Base-by-base conservation (phyloP, 1,140 invertebrate species). In the Riptortus pedestris region DNA sequence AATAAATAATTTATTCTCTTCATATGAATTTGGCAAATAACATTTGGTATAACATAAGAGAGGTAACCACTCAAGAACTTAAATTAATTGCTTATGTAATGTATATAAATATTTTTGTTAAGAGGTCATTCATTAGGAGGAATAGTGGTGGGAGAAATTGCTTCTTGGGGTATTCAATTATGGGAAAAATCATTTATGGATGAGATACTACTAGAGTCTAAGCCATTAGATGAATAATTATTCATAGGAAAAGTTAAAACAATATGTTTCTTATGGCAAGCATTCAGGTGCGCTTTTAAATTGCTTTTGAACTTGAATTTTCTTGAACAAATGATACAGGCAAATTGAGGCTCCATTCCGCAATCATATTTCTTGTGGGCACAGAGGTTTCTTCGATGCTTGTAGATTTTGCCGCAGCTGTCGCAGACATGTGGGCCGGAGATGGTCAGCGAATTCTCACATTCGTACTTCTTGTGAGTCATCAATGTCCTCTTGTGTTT, bases 311-410 rank as follows among this genome's bases (percentile, higher is more conserved):
- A 28, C 52, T 66, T 66, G 26, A 62, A 62, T 28, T 63, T 64
- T 11, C 65, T 62, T 59, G 24, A 62, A 48, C 65, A 66, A 14
- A 66, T 45, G 24, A 18, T 38, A 47, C 79, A 77, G 59, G 73
- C 74, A 58, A 77, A 75, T 61, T 76, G 74, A 0, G 80, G 80
- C 48, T 60, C 65, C 26, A 79, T 79, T n/a, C 83, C 82, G 71
- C 84, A 85, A 72, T 86, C 83, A 65, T 83, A 76, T 67, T 78
- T 73, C 0, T 77, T 72, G 66, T 82, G 80, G 18, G 58, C 60
- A 18, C 51, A 60, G 33, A 71, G 43, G 38, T 64, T 64, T 0
- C 47, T 47, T 31, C 65, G 63, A 43, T 70, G 64, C 27, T 69
- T 69, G 55, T 71, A 71, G 18, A 33, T 59, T 7, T 66, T 64